Evolutionary conservation across 2,888 invertebrate species (phyloP).

Genomic region (Neocrepidodera transversa): DNA sequence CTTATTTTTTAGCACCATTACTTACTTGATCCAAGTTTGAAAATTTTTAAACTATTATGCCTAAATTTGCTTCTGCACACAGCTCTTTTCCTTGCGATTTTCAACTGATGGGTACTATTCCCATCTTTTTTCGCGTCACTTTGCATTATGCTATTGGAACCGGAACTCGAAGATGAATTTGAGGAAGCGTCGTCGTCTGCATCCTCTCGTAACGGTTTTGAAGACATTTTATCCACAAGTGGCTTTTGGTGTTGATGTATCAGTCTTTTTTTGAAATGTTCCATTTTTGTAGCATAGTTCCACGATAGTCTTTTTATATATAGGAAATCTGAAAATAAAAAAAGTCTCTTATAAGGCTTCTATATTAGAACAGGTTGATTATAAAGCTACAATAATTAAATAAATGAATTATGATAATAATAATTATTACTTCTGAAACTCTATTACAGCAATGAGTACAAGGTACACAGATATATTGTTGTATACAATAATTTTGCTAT

Average conservation of each 20-base stretch:
- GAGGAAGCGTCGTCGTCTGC: slow-evolving; percentile 32
- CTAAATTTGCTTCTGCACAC: slow-evolving; percentile 48
- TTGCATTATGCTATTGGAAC: slow-evolving; percentile 11
- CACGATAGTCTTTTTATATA: background rate
- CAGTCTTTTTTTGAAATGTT: slow-evolving; percentile 38
- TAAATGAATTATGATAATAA: too few species aligned
- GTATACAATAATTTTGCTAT: too few species aligned
- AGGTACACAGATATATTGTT: too few species aligned
- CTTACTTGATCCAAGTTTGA: slow-evolving; percentile 49
- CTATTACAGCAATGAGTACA: too few species aligned
- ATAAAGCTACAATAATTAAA: too few species aligned
- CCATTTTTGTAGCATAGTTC: slow-evolving; percentile 21
- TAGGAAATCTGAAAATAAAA: slow-evolving; percentile 3
- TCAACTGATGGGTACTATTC: slow-evolving; percentile 15
- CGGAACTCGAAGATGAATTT: slow-evolving; percentile 11
- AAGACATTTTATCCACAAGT: background rate
- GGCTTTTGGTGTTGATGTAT: slow-evolving; percentile 34
- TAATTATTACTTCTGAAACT: too few species aligned
- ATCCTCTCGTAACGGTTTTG: slow-evolving; percentile 9
- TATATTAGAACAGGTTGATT: too few species aligned
- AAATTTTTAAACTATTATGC: slow-evolving; percentile 46
- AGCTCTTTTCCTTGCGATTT: slow-evolving; percentile 42
- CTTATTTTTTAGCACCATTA: too few species aligned
- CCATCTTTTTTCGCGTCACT: slow-evolving; percentile 35
- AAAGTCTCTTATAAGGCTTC: too few species aligned